These are phyloP conservation scores for Gallinago stenura DNA, from an alignment of 2,797 vertebrate species.

Conservation along the genomic window DNA sequence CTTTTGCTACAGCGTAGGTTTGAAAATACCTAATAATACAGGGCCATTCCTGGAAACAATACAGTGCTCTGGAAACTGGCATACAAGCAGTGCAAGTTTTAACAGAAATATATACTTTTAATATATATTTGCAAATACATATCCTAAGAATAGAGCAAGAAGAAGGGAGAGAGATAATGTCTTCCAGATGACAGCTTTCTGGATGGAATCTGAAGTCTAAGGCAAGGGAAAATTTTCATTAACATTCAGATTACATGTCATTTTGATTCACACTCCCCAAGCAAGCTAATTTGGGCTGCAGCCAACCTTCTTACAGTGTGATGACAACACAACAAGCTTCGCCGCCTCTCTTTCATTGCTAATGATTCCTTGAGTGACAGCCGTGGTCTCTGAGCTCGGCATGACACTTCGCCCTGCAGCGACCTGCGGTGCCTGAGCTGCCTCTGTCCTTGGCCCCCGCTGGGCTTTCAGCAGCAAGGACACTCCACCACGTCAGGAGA, in stretches of 20 bases:
- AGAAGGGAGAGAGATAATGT: slow-evolving; percentile 38
- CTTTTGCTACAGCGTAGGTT: not conserved
- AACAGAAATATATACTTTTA: slow-evolving; percentile 3
- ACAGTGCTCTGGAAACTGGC: not conserved
- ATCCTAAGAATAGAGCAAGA: not conserved
- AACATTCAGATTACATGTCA: slow-evolving; percentile 84
- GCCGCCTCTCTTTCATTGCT: slow-evolving; percentile 75
- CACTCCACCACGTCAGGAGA: not conserved
- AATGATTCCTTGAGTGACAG: slow-evolving; percentile 86
- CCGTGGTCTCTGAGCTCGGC: slow-evolving; percentile 73
- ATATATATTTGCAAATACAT: slow-evolving; percentile 40
- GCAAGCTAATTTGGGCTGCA: slow-evolving; percentile 82
- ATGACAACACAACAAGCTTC: slow-evolving; percentile 79
- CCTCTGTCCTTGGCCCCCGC: slow-evolving; percentile 37
- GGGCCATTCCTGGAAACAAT: not conserved
- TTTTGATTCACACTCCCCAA: slow-evolving; percentile 83
- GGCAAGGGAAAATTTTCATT: slow-evolving; percentile 78
- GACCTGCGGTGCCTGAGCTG: slow-evolving; percentile 43
- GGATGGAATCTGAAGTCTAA: slow-evolving; percentile 62
- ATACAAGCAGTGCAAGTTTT: not conserved
- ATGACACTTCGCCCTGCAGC: slow-evolving; percentile 56
- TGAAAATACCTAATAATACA: not conserved
- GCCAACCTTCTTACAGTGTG: slow-evolving; percentile 77
- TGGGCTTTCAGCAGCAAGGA: slow-evolving; percentile 52
- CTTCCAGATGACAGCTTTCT: slow-evolving; percentile 79